A percentile compares a stretch with the other conserved stretches of the same genome.
Evolutionary conservation across 2,113 vertebrate genomes (phyloP).

Genomic region (Alces alces): DNA sequence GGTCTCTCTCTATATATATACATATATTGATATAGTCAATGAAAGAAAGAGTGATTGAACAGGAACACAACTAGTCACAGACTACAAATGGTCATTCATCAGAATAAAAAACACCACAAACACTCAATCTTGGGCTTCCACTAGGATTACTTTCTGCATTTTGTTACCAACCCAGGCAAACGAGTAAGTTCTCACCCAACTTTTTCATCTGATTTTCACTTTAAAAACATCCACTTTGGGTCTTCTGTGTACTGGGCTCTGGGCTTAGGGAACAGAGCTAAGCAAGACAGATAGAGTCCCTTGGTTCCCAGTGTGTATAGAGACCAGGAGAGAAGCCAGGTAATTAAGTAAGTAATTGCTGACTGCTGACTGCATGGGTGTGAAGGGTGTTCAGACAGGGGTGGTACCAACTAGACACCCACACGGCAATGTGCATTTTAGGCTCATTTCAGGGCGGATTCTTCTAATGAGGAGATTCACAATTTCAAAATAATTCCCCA

Average conservation of each 20-base stretch:
- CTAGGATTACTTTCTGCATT: background rate
- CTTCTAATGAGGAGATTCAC: background rate
- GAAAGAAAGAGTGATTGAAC: background rate
- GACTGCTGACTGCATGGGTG: background rate
- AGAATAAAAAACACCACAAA: background rate
- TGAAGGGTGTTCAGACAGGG: background rate
- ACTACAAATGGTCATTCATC: background rate
- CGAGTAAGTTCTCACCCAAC: background rate
- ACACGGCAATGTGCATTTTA: rapidly evolving
- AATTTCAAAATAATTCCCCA: background rate
- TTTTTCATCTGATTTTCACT: background rate
- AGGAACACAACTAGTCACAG: background rate
- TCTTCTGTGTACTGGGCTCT: background rate
- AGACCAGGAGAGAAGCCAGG: background rate
- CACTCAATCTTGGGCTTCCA: background rate
- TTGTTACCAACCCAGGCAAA: background rate
- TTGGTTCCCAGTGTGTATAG: background rate
- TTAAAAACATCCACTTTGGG: background rate
- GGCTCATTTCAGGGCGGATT: background rate
- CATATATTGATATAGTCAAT: background rate
- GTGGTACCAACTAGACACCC: background rate
- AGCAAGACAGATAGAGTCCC: background rate
- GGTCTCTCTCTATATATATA: rapidly evolving
- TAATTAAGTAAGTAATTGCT: background rate
- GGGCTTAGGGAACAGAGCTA: background rate